Conservation (phyloP, 2,888 invertebrate genomes). For the Panzeria rudis region DNA sequence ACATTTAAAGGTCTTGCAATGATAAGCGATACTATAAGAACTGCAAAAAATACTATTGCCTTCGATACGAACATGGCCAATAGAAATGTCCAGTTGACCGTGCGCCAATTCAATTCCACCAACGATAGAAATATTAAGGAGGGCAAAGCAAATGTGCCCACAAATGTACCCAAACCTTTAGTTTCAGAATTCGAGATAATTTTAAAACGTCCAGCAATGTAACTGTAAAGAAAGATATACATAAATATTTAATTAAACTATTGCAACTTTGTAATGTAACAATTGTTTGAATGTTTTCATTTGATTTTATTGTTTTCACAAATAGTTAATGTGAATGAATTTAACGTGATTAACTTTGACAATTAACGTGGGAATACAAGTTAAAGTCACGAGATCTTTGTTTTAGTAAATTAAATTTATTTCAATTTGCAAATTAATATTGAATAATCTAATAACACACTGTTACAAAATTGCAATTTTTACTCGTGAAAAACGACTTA, state of each 20-base stretch:
- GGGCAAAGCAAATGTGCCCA: conserved; percentile 96
- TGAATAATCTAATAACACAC: no score
- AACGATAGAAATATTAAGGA: conserved; percentile 95
- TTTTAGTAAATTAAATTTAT: no score
- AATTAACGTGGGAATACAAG: neutral
- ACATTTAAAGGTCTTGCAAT: conserved; percentile 92
- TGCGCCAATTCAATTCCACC: conserved; percentile 91
- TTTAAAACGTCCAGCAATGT: conserved; percentile 92
- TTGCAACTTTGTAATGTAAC: no score
- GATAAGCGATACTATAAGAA: conserved; percentile 90
- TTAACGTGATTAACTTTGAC: neutral
- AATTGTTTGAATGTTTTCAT: no score
- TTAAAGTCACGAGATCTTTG: neutral
- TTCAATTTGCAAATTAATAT: no score
- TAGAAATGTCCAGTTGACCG: conserved; percentile 97
- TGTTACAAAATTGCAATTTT: no score
- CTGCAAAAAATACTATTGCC: conserved; percentile 91
- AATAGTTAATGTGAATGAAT: neutral
- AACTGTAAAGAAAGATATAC: conserved; percentile 85
- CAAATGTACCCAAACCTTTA: conserved; percentile 95
- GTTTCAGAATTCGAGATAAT: conserved; percentile 92
- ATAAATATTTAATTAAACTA: neutral
- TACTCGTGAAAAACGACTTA: no score
- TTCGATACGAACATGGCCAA: conserved; percentile 93
- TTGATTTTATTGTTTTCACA: neutral